Conservation (phyloP, 2,113 vertebrate genomes). For the Cygnus atratus region DNA sequence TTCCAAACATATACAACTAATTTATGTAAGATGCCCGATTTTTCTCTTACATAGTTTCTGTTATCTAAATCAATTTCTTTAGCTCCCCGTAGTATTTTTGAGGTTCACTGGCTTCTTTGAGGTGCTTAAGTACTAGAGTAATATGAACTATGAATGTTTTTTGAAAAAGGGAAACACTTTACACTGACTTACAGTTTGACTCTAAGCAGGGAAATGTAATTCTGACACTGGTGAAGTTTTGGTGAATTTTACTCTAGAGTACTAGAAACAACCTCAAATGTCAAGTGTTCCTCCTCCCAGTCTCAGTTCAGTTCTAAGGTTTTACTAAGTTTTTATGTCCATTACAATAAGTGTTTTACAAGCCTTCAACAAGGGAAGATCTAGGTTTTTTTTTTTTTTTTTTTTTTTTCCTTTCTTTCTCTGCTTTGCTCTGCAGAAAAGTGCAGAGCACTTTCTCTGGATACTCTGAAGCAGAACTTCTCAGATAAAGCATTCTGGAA, state of each 20-base stretch:
- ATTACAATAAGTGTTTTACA: rapidly evolving
- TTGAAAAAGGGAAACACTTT: not conserved
- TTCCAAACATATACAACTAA: not conserved
- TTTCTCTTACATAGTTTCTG: not conserved
- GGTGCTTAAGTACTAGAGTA: no score
- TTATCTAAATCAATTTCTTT: not conserved
- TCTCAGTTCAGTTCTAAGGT: not conserved
- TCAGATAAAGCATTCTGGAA: not conserved
- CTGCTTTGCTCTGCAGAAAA: not conserved
- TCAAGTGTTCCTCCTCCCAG: not conserved
- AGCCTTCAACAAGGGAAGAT: not conserved
- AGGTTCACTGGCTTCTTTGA: not conserved
- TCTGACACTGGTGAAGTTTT: not conserved
- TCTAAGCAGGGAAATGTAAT: not conserved
- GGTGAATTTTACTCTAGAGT: not conserved
- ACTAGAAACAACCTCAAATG: not conserved
- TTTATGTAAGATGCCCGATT: not conserved
- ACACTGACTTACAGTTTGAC: not conserved
- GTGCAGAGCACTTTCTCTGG: no score
- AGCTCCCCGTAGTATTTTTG: not conserved
- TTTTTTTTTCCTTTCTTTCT: not conserved
- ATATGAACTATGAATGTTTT: not conserved
- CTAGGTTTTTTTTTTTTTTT: not conserved
- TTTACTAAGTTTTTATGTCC: not conserved
- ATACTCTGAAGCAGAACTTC: not conserved